phyloP scores from a whole-genome alignment of 2,888 invertebrate species.

The Drosophila falleni region DNA sequence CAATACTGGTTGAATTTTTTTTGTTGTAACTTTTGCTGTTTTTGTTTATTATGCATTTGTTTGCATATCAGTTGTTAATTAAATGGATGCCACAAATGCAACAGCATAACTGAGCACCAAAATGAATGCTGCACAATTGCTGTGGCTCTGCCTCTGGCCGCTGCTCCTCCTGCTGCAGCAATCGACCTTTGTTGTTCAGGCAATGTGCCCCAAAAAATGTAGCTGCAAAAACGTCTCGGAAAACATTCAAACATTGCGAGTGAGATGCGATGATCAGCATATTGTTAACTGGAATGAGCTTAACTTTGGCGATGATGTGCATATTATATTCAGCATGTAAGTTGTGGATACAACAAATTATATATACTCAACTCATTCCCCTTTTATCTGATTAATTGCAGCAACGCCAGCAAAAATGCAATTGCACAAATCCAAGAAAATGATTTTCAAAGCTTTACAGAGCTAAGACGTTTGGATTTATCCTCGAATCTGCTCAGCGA shows the following conservation, averaged over 20 bases:
- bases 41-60: slow-evolving; percentile 70
- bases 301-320: slow-evolving; percentile 79
- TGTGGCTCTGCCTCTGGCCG: slow-evolving; percentile 40
- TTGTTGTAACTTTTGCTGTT: slow-evolving; percentile 71
- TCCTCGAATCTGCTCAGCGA: slow-evolving; percentile 90
- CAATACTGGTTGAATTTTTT: slow-evolving; percentile 63
- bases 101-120: slow-evolving; percentile 43
- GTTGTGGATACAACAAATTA: slow-evolving; percentile 17
- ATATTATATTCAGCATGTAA: slow-evolving; percentile 81
- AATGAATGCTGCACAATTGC: slow-evolving; percentile 49
- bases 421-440: slow-evolving; percentile 90
- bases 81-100: slow-evolving; percentile 57
- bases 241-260: slow-evolving; percentile 77
- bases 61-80: slow-evolving; percentile 52
- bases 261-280: slow-evolving; percentile 81
- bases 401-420: slow-evolving; percentile 93
- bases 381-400: background rate
- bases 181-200: slow-evolving; percentile 49
- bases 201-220: slow-evolving; percentile 81
- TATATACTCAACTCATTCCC: too few relatives aligned
- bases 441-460: slow-evolving; percentile 91
- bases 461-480: slow-evolving; percentile 89
- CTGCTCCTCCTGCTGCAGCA: slow-evolving; percentile 41
- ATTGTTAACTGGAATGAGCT: slow-evolving; percentile 81
- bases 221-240: slow-evolving; percentile 79